These are phyloP conservation scores for Mimumesa dahlbomi DNA, from an alignment of 2,888 invertebrate species.

Conservation along the genomic window DNA sequence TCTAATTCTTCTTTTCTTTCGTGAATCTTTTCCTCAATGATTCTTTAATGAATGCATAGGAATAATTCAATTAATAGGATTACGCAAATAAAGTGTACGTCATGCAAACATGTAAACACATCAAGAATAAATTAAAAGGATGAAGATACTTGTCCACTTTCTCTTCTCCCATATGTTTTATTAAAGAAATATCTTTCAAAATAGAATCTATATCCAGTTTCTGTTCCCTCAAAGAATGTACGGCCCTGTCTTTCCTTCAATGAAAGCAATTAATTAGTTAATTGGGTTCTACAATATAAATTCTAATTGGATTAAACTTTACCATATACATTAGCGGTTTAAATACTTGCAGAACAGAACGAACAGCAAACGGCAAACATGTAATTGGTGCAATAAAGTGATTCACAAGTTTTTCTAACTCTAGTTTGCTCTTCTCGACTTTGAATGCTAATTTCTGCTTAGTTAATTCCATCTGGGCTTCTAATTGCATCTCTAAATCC, in stretches of 20 bases:
- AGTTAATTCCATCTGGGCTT: conserved; percentile 84
- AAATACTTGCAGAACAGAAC: too few species aligned
- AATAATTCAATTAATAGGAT: too few species aligned
- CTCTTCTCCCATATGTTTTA: conserved; percentile 82
- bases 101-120: too few species aligned
- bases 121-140: conserved; percentile 3
- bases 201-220: conserved; percentile 80
- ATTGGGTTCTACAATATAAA: too few species aligned
- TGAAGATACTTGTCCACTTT: conserved; percentile 68
- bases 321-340: too few species aligned
- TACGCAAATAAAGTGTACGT: too few species aligned
- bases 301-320: too few species aligned
- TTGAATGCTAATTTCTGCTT: conserved; percentile 86
- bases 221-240: conserved; percentile 85
- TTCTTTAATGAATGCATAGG: too few species aligned
- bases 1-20: conserved; percentile 60
- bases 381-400: conserved; percentile 85
- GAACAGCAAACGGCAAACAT: conserved; percentile 75
- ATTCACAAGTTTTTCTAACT: conserved; percentile 84
- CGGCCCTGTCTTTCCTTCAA: conserved; percentile 64
- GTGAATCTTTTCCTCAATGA: conserved; percentile 74
- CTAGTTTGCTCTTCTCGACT: conserved; percentile 86
- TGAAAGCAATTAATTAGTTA: too few species aligned
- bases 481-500: conserved; percentile 83
- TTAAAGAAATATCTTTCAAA: conserved; percentile 58